Evolutionary conservation across 1,140 invertebrate genomes (phyloP), one percentile per base, ranked within the genome.

Genomic region (Sinonovacula constricta): DNA sequence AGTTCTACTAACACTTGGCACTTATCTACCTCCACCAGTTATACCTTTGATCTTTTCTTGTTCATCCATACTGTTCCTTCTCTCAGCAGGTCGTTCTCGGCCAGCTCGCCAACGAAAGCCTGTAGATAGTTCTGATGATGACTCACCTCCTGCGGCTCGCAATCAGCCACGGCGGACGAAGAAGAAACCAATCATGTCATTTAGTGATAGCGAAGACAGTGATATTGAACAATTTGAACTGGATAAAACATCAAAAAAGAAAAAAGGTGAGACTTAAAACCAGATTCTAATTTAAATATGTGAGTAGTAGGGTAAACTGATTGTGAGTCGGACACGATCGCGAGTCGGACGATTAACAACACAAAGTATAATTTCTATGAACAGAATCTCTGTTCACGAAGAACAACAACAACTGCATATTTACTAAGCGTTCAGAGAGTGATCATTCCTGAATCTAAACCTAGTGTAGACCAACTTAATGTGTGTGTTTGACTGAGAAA

Each of bases 151-250:
- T 5, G 39, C 71, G 1, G 56, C 66, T 15, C 78, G 57, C 62
- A 71, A 63, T 36, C 39, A 71, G 14, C 45, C 39, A 30, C 79
- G 80, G 31, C 71, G 63, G 30, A 67, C 39, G 12, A 72, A 59
- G 33, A 81, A 81, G 18, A 86, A 86, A 63, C 81, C 86, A 10
- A 83, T 83, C 54, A 57, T 83, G 7, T 79, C 79, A 1, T 86
- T 89, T 63, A 84, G 81, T 56, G 87, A 86, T 2, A 85, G 86
- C 68, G 86, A 87, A 5, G 88, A 88, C 14, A 84, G 84, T 66
- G 88, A 89, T 53, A 80, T 87, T 30, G 84, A 85, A 59, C 62
- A 85, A 30, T 87, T 86, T 79, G 80, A 85, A 80, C 54, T 86
- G 0, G 83, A 83, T 53, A 81, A 83, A 77, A 79, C 81, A 24